Percentiles rank a stretch among this genome's conserved stretches.
Conservation (phyloP, 2,888 invertebrate genomes). For the Galerucella pusilla region DNA sequence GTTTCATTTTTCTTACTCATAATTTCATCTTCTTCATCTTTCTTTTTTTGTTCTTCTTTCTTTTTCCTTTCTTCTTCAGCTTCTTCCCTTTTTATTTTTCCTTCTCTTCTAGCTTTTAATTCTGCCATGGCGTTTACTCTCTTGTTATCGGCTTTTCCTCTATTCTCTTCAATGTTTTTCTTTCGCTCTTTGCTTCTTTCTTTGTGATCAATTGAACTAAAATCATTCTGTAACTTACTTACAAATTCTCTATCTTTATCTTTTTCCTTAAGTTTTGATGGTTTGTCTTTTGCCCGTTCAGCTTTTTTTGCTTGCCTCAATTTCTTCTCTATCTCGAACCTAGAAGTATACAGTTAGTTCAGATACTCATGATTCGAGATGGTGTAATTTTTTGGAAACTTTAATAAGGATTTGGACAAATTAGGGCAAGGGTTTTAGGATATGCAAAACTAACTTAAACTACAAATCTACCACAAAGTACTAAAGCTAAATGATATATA, state of each 20-base stretch:
- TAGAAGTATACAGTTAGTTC: constrained; percentile 52
- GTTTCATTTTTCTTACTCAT: constrained; percentile 73
- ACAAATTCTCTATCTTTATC: constrained; percentile 75
- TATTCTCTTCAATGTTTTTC: constrained; percentile 89
- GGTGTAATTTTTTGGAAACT: not conserved
- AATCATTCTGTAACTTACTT: constrained; percentile 61
- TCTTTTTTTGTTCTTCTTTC: constrained; percentile 70
- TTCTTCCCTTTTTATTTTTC: constrained; percentile 75
- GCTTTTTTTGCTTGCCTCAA: constrained; percentile 84
- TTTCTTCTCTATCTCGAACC: constrained; percentile 96
- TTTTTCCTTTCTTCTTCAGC: constrained; percentile 72
- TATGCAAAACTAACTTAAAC: not conserved
- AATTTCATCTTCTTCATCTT: constrained; percentile 66
- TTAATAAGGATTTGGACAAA: not conserved
- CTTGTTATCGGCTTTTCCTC: constrained; percentile 79
- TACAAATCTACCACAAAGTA: not conserved
- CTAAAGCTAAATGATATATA: not conserved
- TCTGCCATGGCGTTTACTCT: constrained; percentile 91
- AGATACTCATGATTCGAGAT: constrained; percentile 21
- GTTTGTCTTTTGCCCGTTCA: constrained; percentile 72
- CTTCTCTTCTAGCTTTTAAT: constrained; percentile 90
- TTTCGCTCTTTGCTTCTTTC: constrained; percentile 87
- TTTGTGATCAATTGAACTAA: constrained; percentile 74
- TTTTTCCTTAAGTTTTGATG: constrained; percentile 78
- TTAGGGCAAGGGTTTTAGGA: constrained; percentile 20